Evolutionary conservation across 2,113 vertebrate genomes (phyloP), one percentile per base, ranked within the genome.

Genomic region (Lathamus discolor): DNA sequence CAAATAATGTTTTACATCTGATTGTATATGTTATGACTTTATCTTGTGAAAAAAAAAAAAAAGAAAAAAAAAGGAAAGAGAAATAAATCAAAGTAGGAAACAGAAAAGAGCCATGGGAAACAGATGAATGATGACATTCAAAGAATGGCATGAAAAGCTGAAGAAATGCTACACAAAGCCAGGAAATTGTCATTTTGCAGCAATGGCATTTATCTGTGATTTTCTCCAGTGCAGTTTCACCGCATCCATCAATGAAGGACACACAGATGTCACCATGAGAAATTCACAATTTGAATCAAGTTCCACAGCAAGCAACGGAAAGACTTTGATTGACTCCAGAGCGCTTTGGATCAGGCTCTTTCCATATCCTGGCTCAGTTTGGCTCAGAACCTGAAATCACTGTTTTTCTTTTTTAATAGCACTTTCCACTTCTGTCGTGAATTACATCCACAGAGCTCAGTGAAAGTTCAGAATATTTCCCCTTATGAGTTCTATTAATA

Each of bases 121-220:
- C 96, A 96, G 93, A 90, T 95, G 93, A 97, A 86, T 84, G 66
- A 88, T 95, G 95, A 97, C 93, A 95, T 86, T 39, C 41, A 82
- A 87, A 92, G 90, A 88, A 86, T 93, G 92, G 66, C 73, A 95
- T 73, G 80, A 78, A 90, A 93, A 88, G 78, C 79, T 88, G 92
- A 86, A 96, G 90, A 88, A 94, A 88, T 68, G 41, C 20, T 68
- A 79, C 86, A 95, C 92, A 96, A 95, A 96, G 96, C 95, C 95
- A 97, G 96, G 96, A 97, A 96, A 72, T 95, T 95, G 83, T 95
- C 86, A 82, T 90, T 95, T 88, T 72, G 37, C 80, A 93, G 90
- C 80, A 69, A 35, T 94, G 76, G 78, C 86, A 93, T 94, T 61
- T 92, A 35, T 95, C 68, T 78, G 24, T 78, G 92, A 88, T 72